Percentiles rank a stretch among this genome's conserved stretches.
phyloP scores from a whole-genome alignment of 2,888 invertebrate genomes.

The Andricus curvator region DNA sequence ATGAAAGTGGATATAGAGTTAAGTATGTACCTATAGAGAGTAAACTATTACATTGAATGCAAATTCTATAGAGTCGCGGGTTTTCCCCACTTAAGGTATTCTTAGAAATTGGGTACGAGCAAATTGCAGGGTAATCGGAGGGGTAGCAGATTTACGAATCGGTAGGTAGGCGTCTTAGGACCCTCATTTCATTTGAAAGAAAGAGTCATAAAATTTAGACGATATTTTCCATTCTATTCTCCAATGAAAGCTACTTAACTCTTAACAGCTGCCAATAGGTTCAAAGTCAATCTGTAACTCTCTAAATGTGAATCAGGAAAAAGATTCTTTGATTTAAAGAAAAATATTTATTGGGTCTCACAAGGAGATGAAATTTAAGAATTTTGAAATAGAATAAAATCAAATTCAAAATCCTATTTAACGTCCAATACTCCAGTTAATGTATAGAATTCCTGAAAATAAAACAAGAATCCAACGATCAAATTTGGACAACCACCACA shows the following conservation, averaged over 20 bases:
- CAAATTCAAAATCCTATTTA: no score
- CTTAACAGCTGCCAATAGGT: neutral
- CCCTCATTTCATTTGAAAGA: conserved; percentile 22
- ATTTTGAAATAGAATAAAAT: no score
- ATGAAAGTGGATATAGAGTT: neutral
- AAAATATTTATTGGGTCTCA: no score
- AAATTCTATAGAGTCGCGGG: neutral
- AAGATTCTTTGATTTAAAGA: no score
- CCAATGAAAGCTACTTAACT: neutral
- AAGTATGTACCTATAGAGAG: neutral
- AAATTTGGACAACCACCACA: no score
- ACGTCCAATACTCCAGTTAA: no score
- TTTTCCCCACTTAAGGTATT: neutral
- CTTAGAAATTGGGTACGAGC: neutral
- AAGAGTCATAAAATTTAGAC: conserved; percentile 20
- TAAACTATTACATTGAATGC: neutral
- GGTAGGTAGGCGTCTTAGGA: conserved; percentile 19
- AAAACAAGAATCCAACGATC: no score
- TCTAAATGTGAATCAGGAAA: neutral
- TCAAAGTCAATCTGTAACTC: neutral
- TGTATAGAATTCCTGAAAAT: no score
- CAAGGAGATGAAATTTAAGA: neutral
- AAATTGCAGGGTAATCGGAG: neutral
- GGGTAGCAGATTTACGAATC: neutral
- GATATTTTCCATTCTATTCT: conserved; percentile 2